Evolutionary conservation across 2,888 invertebrate genomes (phyloP), one percentile per base, ranked within the genome.

Genomic region (Cephus pygmeus): DNA sequence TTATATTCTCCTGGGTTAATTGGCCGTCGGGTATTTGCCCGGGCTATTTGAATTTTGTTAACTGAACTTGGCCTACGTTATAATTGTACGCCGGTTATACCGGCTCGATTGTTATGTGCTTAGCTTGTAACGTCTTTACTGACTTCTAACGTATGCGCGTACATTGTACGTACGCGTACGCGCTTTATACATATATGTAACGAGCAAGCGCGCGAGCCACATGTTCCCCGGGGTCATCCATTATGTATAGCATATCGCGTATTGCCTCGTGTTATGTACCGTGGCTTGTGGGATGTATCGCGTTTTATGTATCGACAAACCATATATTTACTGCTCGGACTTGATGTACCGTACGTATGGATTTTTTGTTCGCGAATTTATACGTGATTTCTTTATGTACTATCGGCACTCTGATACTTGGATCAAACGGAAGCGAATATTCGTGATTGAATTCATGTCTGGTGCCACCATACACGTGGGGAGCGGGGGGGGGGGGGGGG

Each of bases 401-500:
- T 3, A 1, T 23, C 9, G 56, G 6, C 23, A 56, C 56, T 56
- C 23, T 6, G 9, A 23, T 9, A 23, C 56, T 23, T 9, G 56
- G 23, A 56, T 56, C 2, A 56, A 56, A 23, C 56, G 23, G 56
- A 56, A 56, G 56, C 56, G 56, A 9, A 56, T 56, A 56, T 23
- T 56, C 23, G 56, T 23, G 56, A 23, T 56, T 56, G 23, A 56
- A 56, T 23, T 56, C 23, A 0, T 9, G 23, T 9, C 56, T 23
- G 23, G 23, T 23, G 4, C 0, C 9, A 23, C 6, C 9, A 23
- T 23, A 23, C 56, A 1, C 9, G 15, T 2, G 23, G 0, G 23
- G 23, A 0, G 23, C 1, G 9, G 0, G 9, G 23, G 0, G 4
- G 12, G 12, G 1, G 12, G 12, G 12, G 4, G 4, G 4, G 3